Base-by-base conservation (phyloP, 1,140 invertebrate species). In the Goniozus legneri region DNA sequence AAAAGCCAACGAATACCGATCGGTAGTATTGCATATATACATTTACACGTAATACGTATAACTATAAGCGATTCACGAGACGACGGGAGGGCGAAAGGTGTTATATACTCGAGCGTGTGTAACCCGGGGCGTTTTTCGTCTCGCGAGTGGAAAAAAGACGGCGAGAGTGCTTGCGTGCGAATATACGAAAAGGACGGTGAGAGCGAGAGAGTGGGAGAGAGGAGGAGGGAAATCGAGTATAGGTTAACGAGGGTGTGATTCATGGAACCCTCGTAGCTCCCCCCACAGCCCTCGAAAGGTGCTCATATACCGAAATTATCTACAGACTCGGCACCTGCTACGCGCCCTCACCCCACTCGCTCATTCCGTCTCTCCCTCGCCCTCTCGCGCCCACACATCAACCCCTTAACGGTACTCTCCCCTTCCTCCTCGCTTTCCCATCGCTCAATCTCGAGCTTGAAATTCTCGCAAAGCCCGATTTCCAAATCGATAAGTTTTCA, bases 181-280 rank as follows among this genome's bases (percentile, higher is more conserved):
- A n/a, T n/a, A n/a, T n/a, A n/a, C n/a, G n/a, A 27, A 27, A 40
- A 15, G 4, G 15, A 35, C 6, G 8, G 13, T 33, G 13, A 44
- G 31, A 38, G 43, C 39, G 32, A 27, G 21, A 16, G 42, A 37
- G 42, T 12, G 21, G 22, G 40, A 46, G 37, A 19, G 22, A 30
- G 33, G 31, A 47, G 32, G 24, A 45, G 15, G 21, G 34, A 47
- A 4, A 27, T 27, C 4, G 59, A 40, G 64, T 64, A 52, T 64
- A 56, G 55, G 64, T 70, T 70, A 70, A 70, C 66, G 65, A 70
- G 66, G 66, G 60, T 69, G 66, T 70, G 66, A 70, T 70, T 70
- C 67, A 69, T 69, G 67, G 58, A 52, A 49, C 56, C 52, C 61
- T 58, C 59, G 36, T 32, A 47, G 52, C 44, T 52, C 48, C 53